phyloP scores from a whole-genome alignment of 2,113 vertebrate species.

The Pomatorhinus ruficollis region DNA sequence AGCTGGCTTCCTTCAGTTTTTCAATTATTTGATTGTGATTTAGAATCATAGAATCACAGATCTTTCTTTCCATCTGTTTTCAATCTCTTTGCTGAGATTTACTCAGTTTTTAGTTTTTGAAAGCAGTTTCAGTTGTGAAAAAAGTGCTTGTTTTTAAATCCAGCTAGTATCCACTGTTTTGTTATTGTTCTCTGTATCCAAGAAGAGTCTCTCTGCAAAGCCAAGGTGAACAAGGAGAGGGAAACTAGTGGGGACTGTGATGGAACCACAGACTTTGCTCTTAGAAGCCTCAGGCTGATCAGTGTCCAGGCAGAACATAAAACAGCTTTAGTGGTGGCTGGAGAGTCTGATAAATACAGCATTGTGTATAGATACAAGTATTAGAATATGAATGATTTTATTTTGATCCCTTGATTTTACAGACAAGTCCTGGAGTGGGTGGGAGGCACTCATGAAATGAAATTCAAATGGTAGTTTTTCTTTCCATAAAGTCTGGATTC shows the following conservation, averaged over 20 bases:
- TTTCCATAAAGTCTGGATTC: neutral
- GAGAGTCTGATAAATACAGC: neutral
- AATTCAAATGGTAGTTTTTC: neutral
- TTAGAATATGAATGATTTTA: neutral
- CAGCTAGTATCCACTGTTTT: neutral
- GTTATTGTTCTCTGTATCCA: neutral
- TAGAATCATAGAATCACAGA: neutral
- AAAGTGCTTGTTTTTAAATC: neutral
- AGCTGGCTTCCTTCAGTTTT: neutral
- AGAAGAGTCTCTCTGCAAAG: neutral
- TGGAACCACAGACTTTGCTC: neutral
- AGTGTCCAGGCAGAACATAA: neutral
- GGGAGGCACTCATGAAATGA: neutral
- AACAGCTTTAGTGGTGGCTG: neutral
- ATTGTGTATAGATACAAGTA: rapidly evolving
- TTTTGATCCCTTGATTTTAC: neutral
- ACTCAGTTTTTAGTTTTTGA: neutral
- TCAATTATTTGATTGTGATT: neutral
- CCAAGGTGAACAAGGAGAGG: neutral
- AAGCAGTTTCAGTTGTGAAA: neutral
- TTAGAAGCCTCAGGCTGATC: neutral
- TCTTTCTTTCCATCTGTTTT: neutral
- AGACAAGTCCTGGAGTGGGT: neutral
- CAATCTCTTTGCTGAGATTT: neutral
- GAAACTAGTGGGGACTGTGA: neutral